Evolutionary conservation across 2,113 vertebrate genomes (phyloP), one percentile per base, ranked within the genome.

Genomic region (Otis tarda): DNA sequence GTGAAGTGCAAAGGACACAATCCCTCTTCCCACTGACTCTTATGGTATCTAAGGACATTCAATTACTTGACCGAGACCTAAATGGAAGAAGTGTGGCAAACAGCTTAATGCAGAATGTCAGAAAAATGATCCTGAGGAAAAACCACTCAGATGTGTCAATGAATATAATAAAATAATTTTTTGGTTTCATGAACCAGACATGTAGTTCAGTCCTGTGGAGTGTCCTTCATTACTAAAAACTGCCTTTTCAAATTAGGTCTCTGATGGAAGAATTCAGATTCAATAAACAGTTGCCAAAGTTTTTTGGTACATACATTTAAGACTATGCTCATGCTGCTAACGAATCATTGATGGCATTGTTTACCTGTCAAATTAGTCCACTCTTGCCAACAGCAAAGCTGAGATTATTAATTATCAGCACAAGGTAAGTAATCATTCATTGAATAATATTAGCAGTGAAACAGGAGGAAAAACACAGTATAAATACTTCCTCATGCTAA

Each of bases 221-320:
- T 39, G 74, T 74, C n/a, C 41, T 87, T 95, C 78, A 27, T 75
- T 92, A 90, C 56, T 91, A 39, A 95, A 94, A 96, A 80, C 55
- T 71, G 52, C 53, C 74, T 94, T 97, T 73, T 90, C 21, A 90
- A 93, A 76, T 70, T 5, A 22, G 35, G 52, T 20, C 19, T 59
- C 15, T 83, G 28, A 57, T 83, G 53, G 30, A 73, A 93, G 49
- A 92, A 93, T 81, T 87, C 49, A 59, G n/a, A 76, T 70, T 70
- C 64, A 89, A 90, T 68, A 86, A 97, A 90, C 7, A 83, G 12
- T 70, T 95, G 60, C 47, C 59, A 89, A 50, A 43, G 53, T 45
- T 89, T 56, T 65, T 69, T 65, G 20, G 45, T 69, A 70, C 50
- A 55, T 52, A 16, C 3, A 23, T 57, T 91, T 87, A 53, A 37